Conservation (phyloP, 1,140 invertebrate genomes). For the Muscidifurax raptorellus region DNA sequence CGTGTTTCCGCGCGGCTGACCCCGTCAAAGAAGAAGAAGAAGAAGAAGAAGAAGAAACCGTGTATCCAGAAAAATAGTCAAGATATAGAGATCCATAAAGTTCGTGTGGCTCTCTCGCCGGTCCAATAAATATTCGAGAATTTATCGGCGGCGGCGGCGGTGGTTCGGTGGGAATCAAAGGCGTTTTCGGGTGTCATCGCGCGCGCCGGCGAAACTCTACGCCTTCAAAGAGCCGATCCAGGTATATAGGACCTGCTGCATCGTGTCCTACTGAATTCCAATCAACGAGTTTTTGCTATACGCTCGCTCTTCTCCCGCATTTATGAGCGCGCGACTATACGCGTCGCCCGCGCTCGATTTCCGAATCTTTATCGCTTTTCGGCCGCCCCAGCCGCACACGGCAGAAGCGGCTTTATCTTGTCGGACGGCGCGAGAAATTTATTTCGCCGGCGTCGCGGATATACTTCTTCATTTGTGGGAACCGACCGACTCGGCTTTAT, state of each 20-base stretch:
- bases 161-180: constrained; percentile 67
- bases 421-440: constrained; percentile 37
- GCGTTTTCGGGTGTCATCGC: constrained; percentile 63
- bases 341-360: constrained; percentile 36
- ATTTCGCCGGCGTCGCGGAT: constrained; percentile 10
- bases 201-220: constrained; percentile 47
- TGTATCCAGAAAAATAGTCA: constrained; percentile 12
- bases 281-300: constrained; percentile 68
- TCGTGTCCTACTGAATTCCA: constrained; percentile 66
- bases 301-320: constrained; percentile 1
- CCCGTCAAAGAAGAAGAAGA: not conserved
- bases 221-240: constrained; percentile 65
- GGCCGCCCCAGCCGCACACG: not conserved
- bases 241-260: constrained; percentile 56
- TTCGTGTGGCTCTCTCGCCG: constrained; percentile 8
- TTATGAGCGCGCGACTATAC: not conserved
- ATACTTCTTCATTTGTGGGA: constrained; percentile 41
- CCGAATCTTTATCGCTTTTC: constrained; percentile 51
- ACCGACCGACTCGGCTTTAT: constrained; percentile 17
- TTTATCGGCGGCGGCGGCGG: constrained; percentile 61
- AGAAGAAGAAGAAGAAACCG: not conserved
- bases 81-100: constrained; percentile 33
- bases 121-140: constrained; percentile 68
- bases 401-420: constrained; percentile 32
- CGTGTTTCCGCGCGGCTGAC: not conserved